Evolutionary conservation across 1,140 invertebrate genomes (phyloP), one percentile per base, ranked within the genome.

Genomic region (Latrodectus geometricus): DNA sequence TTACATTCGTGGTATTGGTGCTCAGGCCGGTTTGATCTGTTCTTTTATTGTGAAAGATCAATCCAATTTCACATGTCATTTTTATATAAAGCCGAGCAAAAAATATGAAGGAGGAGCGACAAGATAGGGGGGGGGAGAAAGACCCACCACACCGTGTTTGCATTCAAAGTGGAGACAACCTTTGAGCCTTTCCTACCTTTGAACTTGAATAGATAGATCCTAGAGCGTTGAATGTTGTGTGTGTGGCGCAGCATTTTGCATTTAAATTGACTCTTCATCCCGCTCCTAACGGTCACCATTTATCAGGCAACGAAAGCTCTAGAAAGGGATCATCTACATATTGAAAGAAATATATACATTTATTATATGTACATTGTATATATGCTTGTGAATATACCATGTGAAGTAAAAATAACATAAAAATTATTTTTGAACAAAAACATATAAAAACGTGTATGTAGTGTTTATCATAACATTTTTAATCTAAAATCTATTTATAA

Each of bases 221-320:
- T 52, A 49, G 14, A 20, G 74, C 61, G 23, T 21, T 20, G 69
- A 54, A 20, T 49, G 50, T 72, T 21, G 79, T 23, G 17, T 66
- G 79, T 66, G 79, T 81, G 79, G 65, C 54, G 48, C 77, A 50
- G 77, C 77, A 48, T 72, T 81, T 81, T 81, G 79, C 79, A 81
- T 81, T 81, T 81, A 81, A 81, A 81, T 81, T 81, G 79, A 81
- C 79, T 81, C 68, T 15, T 81, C 79, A 81, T 72, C 20, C 20
- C 66, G 52, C 52, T 56, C 35, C 65, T 78, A 66, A 78, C 50
- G 50, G 68, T 54, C 17, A 23, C 79, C 79, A 81, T 81, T 70
- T 72, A 81, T 79, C 77, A 79, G n/a, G 66, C 54, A 14, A 61
- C 11, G 11, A 61, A 14, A 61, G 17, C 17, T 11, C 54, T 17